Evolutionary conservation across 2,888 invertebrate species (phyloP).

Genomic region (Zygogramma bicolorata): DNA sequence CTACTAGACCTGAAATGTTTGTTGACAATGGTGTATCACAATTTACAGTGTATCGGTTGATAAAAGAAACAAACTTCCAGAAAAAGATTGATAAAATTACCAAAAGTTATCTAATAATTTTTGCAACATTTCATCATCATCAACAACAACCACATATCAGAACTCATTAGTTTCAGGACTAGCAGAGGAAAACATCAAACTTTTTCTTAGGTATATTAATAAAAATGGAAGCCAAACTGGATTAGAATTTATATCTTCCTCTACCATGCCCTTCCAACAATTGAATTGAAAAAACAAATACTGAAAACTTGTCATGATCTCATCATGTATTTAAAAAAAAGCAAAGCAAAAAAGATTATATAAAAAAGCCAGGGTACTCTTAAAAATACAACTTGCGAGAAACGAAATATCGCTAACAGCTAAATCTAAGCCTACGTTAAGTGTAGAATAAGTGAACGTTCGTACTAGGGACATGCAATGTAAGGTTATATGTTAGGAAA

Average conservation of each 20-base stretch:
- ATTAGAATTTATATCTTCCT: conserved; percentile 54
- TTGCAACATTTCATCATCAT: conserved; percentile 50
- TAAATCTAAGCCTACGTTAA: conserved; percentile 64
- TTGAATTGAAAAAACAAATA: conserved; percentile 46
- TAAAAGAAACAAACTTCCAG: conserved; percentile 49
- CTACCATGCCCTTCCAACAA: conserved; percentile 44
- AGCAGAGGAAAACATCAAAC: conserved; percentile 50
- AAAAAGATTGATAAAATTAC: conserved; percentile 51
- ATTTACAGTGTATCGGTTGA: conserved; percentile 26
- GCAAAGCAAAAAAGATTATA: conserved; percentile 43
- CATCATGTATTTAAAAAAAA: conserved; percentile 47
- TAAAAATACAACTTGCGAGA: conserved; percentile 36
- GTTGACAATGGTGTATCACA: conserved; percentile 18
- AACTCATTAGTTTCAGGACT: conserved; percentile 49
- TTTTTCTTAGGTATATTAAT: conserved; percentile 51
- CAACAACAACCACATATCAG: conserved; percentile 59
- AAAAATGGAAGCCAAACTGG: conserved; percentile 62
- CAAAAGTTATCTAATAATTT: conserved; percentile 43
- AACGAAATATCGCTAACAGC: conserved; percentile 55
- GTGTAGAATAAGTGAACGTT: conserved; percentile 62
- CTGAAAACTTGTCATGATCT: conserved; percentile 53
- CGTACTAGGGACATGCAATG: conserved; percentile 66
- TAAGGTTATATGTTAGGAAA: conserved; percentile 64
- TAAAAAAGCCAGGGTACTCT: conserved; percentile 40
- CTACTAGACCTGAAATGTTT: too few species aligned